Evolutionary conservation across 2,888 invertebrate species (phyloP), one percentile per base, ranked within the genome.

Genomic region (Chirona hameri): DNA sequence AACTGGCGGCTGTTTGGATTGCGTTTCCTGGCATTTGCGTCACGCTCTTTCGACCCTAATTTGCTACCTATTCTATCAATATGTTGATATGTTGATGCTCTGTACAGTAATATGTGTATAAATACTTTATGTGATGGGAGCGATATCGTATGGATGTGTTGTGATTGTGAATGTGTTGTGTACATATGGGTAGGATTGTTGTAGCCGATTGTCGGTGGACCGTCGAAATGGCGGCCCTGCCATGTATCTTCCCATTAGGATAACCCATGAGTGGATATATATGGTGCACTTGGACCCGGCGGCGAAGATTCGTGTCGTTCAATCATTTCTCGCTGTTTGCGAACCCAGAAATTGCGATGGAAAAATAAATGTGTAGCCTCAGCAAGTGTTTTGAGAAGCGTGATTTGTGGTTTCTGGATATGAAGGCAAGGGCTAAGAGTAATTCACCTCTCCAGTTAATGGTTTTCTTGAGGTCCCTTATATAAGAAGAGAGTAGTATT

Each of bases 171-270:
- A 5, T 72, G 15, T 15, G 72, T 27, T 29, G 31, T 72, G 72
- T 72, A 72, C 27, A 72, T 72, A 72, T 72, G 72, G 72, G 72
- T 31, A 72, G 72, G 72, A 72, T 31, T 72, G 72, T 72, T 31
- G 18, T 31, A 31, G 52, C 52, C 52, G 18, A 31, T 72, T 72
- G 18, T 72, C 18, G 18, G 31, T 72, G 72, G 72, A 72, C 18
- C 29, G 10, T 27, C 14, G 18, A 31, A 15, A 0, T 12, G 31
- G 18, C 4, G 14, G 65, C 31, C 18, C 31, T 9, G 18, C 72
- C 72, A 14, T 31, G 31, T 15, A n/a, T 27, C 27, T 27, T 65
- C 27, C 65, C 65, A 7, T 65, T 65, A 65, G 65, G 65, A 14
- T 31, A 31, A 31, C 31, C 72, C 29, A 15, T 18, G 29, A 72